Percentiles rank a stretch among this genome's conserved stretches.
Conservation (phyloP, 2,113 vertebrate species). For the Nipponia nippon region DNA sequence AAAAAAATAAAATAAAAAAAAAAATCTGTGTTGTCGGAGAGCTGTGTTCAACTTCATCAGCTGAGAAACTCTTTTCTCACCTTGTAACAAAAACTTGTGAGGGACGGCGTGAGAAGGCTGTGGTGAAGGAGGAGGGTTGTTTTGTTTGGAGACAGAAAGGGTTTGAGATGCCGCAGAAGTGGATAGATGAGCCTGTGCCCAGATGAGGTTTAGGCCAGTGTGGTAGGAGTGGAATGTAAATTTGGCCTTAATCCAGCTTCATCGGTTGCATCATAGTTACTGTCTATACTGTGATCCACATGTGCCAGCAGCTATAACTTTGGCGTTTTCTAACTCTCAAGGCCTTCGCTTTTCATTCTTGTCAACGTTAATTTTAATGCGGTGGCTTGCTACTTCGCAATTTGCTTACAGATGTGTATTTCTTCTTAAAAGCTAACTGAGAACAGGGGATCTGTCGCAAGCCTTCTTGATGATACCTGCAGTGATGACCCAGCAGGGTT, state of each 20-base stretch:
- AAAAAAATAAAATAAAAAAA: not conserved
- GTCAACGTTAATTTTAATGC: not conserved
- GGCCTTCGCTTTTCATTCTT: not conserved
- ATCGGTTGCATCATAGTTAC: not conserved
- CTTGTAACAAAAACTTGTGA: not conserved
- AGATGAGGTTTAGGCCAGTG: not conserved
- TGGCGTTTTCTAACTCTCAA: not conserved
- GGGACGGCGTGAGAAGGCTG: not conserved
- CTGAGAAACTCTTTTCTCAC: not conserved
- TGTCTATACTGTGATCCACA: not conserved
- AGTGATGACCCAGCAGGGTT: not conserved
- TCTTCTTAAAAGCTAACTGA: not conserved
- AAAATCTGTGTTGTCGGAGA: not conserved
- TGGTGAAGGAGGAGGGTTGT: not conserved
- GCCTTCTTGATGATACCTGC: not conserved
- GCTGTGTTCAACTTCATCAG: not conserved
- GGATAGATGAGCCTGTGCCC: not conserved
- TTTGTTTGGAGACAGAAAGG: not conserved
- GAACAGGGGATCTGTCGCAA: not conserved
- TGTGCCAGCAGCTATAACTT: not conserved
- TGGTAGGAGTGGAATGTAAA: conserved; percentile 24
- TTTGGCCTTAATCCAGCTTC: not conserved
- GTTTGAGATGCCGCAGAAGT: not conserved
- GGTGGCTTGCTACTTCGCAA: not conserved
- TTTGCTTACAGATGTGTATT: not conserved